Conservation (phyloP, 1,140 invertebrate species). For the Drosophila pseudoobscura region DNA sequence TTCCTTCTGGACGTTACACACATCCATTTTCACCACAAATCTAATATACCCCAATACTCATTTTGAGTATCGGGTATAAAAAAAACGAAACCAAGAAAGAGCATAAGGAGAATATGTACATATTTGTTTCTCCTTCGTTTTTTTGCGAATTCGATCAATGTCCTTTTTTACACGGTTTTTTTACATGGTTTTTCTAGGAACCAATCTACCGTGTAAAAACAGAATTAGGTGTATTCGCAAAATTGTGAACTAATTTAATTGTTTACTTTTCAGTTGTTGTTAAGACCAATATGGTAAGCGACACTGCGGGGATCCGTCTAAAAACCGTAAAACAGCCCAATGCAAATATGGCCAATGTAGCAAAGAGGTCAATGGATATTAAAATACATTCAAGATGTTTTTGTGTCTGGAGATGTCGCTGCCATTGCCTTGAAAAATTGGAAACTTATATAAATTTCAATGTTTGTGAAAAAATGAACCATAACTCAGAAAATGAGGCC, state of each 20-base stretch:
- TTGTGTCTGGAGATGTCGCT: conserved; percentile 65
- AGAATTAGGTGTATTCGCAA: no score
- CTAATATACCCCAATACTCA: no score
- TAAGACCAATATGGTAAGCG: conserved; percentile 4
- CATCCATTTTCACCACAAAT: no score
- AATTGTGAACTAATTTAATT: not conserved
- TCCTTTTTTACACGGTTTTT: no score
- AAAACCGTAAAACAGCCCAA: not conserved
- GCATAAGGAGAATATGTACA: no score
- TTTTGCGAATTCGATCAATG: no score
- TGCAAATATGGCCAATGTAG: conserved; percentile 21
- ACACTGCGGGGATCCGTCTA: not conserved
- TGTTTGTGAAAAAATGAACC: conserved; percentile 51
- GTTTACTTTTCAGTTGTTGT: conserved; percentile 32
- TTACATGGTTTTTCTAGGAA: no score
- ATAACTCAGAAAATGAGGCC: conserved; percentile 22
- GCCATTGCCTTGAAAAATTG: conserved; percentile 61
- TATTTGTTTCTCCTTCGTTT: no score
- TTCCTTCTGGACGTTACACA: no score
- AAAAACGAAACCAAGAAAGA: no score
- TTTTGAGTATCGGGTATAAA: no score
- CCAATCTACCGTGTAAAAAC: no score
- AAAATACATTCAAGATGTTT: conserved; percentile 60
- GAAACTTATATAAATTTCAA: conserved; percentile 52
- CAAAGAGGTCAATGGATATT: conserved; percentile 47